phyloP scores from a whole-genome alignment of 2,888 invertebrate species.

The Brachypalpus laphriformis region DNA sequence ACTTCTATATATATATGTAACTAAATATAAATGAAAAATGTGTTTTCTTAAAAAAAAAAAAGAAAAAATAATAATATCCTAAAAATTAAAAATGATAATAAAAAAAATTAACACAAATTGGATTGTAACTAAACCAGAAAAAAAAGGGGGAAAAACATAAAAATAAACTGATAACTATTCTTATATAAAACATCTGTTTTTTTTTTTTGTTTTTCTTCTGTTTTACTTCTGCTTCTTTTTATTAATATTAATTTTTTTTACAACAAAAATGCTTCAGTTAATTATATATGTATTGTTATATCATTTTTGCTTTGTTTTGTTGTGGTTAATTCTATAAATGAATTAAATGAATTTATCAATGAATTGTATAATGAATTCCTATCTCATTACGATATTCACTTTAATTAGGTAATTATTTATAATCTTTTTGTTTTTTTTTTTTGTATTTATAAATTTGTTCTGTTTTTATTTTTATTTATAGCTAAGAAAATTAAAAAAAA shows the following conservation, averaged over 20 bases:
- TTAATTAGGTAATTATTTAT: constrained; percentile 48
- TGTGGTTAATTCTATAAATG: constrained; percentile 72
- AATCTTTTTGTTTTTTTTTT: constrained; percentile 38
- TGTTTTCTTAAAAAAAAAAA: background rate
- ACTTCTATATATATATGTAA: constrained; percentile 59
- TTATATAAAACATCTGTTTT: constrained; percentile 47
- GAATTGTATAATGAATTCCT: constrained; percentile 72
- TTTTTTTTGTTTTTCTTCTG: constrained; percentile 34
- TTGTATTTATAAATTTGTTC: constrained; percentile 58
- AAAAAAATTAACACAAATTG: constrained; percentile 58
- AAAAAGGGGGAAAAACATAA: constrained; percentile 27
- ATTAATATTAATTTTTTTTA: constrained; percentile 70
- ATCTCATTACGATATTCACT: constrained; percentile 71
- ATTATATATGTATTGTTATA: constrained; percentile 63
- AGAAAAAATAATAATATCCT: constrained; percentile 52
- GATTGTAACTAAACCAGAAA: constrained; percentile 57
- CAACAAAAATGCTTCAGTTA: constrained; percentile 73
- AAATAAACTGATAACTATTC: constrained; percentile 38
- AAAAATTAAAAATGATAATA: constrained; percentile 47
- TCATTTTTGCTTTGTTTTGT: constrained; percentile 50
- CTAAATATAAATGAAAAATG: constrained; percentile 58
- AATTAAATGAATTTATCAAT: constrained; percentile 68
- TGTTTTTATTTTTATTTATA: constrained; percentile 57
- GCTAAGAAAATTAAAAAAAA: constrained; percentile 70
- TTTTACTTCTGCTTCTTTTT: constrained; percentile 57